A percentile compares a stretch with the other conserved stretches of the same genome.
These are phyloP conservation scores for Osmoderma eremita DNA, from an alignment of 2,888 invertebrate genomes.

Conservation along the genomic window DNA sequence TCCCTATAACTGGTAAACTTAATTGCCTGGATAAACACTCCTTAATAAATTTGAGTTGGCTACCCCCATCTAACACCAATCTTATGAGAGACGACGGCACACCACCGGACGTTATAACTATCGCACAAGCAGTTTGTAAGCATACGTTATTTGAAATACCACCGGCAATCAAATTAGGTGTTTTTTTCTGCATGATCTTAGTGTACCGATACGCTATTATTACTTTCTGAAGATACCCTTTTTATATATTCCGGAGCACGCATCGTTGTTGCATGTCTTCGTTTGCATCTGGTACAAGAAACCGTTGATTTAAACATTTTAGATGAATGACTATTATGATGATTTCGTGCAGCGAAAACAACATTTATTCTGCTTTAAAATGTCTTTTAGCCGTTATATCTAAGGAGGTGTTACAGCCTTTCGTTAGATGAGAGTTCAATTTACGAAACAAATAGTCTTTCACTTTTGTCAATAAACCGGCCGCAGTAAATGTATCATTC, in stretches of 20 bases:
- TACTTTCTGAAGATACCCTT: background rate
- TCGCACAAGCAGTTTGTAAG: background rate
- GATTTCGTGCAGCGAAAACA: conserved; percentile 6
- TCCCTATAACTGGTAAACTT: background rate
- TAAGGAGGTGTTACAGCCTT: background rate
- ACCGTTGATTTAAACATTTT: conserved; percentile 2
- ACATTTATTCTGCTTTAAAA: background rate
- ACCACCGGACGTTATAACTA: background rate
- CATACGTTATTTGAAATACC: background rate
- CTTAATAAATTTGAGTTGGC: background rate
- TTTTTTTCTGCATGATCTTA: too few species aligned
- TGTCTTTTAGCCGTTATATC: background rate
- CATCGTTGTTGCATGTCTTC: conserved; percentile 5
- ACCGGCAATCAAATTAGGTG: too few species aligned
- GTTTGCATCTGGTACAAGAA: background rate
- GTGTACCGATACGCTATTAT: too few species aligned
- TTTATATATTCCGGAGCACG: background rate
- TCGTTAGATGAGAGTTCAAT: background rate
- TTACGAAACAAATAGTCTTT: background rate
- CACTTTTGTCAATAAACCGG: background rate
- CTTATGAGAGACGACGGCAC: background rate
- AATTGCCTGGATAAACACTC: background rate
- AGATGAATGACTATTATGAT: conserved; percentile 11
- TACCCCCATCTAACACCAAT: background rate
- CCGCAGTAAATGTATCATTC: background rate